Percentiles rank a stretch among this genome's conserved stretches.
Conservation (phyloP, 2,113 vertebrate species). For the Tretioscincus oriximinensis region DNA sequence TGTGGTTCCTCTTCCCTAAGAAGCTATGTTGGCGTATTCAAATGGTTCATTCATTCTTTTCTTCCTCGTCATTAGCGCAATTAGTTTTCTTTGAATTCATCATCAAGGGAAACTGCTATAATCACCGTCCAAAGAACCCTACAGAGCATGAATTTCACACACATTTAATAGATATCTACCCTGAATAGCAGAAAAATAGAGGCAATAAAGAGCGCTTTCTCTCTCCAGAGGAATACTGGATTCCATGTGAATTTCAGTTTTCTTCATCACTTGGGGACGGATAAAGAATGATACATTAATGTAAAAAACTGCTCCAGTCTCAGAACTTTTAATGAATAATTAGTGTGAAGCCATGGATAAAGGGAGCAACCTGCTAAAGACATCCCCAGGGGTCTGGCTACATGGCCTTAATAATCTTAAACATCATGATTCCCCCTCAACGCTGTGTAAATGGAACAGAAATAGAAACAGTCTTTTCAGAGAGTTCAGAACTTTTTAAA, state of each 20-base stretch:
- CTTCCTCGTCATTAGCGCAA: background rate
- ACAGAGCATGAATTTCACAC: slow-evolving; percentile 2
- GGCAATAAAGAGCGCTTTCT: background rate
- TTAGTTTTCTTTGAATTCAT: slow-evolving; percentile 40
- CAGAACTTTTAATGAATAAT: slow-evolving; percentile 4
- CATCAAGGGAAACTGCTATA: slow-evolving; percentile 37
- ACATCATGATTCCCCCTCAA: background rate
- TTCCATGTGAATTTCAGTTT: slow-evolving; percentile 1
- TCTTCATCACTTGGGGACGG: slow-evolving; percentile 31
- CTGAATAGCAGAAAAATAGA: slow-evolving; percentile 9
- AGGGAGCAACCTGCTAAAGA: background rate
- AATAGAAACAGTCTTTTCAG: background rate
- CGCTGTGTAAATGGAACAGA: fast-evolving
- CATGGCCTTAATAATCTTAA: slow-evolving; percentile 16
- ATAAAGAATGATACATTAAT: slow-evolving; percentile 6
- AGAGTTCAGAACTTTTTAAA: background rate
- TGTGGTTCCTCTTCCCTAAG: background rate
- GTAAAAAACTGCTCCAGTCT: background rate
- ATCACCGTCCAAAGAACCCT: slow-evolving; percentile 23
- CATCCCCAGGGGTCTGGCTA: slow-evolving; percentile 15
- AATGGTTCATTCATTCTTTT: background rate
- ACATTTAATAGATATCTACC: background rate
- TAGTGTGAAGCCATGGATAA: background rate
- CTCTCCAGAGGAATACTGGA: background rate
- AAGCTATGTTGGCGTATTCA: slow-evolving; percentile 27